A percentile compares a stretch with the other conserved stretches of the same genome.
Conservation (phyloP, 1,140 invertebrate genomes). For the Lasioglossum albipes region DNA sequence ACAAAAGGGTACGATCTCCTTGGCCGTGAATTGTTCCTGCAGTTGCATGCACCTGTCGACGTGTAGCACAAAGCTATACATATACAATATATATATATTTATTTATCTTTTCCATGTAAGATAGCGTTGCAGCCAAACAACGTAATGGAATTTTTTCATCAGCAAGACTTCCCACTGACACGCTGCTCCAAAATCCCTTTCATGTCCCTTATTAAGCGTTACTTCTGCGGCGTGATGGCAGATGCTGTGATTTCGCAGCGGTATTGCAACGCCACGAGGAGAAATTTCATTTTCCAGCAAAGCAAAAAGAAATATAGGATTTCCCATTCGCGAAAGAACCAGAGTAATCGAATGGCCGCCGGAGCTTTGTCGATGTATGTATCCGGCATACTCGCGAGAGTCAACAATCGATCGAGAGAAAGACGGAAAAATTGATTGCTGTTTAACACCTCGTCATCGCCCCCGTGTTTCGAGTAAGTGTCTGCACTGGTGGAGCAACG, state of each 20-base stretch:
- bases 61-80: no score
- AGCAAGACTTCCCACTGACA: conserved; percentile 60
- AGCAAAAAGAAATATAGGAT: not conserved
- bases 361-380: conserved; percentile 3
- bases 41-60: no score
- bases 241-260: conserved; percentile 32
- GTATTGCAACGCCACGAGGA: conserved; percentile 2
- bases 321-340: conserved; percentile 13
- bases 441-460: not conserved
- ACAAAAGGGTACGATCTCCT: not conserved
- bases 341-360: conserved; percentile 32
- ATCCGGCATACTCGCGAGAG: no score
- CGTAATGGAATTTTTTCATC: conserved; percentile 76
- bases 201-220: conserved; percentile 59
- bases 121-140: conserved; percentile 60
- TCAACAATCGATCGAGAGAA: conserved; percentile 45
- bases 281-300: conserved; percentile 12
- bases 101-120: conserved; percentile 67
- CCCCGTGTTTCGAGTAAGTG: no score
- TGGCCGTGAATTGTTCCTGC: no score
- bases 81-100: no score
- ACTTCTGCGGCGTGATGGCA: not conserved
- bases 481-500: no score
- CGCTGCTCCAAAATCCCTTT: conserved; percentile 55
- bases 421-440: not conserved